A percentile compares a stretch with the other conserved stretches of the same genome.
Conservation (phyloP, 2,888 invertebrate genomes). For the Geophilus truncorum region DNA sequence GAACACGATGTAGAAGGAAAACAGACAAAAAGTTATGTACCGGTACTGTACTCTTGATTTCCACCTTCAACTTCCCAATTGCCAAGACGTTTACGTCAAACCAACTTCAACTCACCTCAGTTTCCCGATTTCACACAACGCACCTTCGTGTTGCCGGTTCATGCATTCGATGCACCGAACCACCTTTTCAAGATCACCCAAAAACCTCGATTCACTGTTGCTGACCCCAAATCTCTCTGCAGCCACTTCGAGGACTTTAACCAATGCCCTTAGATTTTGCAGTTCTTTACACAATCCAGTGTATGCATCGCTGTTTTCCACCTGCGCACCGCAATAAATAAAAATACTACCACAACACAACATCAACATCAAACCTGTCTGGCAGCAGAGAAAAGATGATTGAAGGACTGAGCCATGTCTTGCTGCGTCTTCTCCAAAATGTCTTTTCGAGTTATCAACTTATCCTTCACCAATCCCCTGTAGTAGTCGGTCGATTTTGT, state of each 20-base stretch:
- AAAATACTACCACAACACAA: too few relatives aligned
- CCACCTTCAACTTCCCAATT: neutral
- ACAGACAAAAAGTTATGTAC: too few relatives aligned
- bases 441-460: neutral
- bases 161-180: conserved; percentile 11
- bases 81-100: too few relatives aligned
- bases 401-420: neutral
- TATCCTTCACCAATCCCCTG: neutral
- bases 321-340: too few relatives aligned
- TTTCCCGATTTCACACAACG: neutral
- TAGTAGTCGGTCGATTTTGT: neutral
- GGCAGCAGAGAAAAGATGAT: neutral
- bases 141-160: neutral
- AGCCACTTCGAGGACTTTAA: neutral
- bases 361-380: neutral
- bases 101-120: neutral
- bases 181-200: neutral
- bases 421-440: neutral
- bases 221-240: neutral
- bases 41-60: neutral
- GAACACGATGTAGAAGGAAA: too few relatives aligned
- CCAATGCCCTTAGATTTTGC: neutral
- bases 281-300: neutral
- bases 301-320: neutral
- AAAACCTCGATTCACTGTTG: neutral